A percentile compares a stretch with the other conserved stretches of the same genome.
These are phyloP conservation scores for Callocephalon fimbriatum DNA, from an alignment of 2,113 vertebrate genomes.

Conservation along the genomic window DNA sequence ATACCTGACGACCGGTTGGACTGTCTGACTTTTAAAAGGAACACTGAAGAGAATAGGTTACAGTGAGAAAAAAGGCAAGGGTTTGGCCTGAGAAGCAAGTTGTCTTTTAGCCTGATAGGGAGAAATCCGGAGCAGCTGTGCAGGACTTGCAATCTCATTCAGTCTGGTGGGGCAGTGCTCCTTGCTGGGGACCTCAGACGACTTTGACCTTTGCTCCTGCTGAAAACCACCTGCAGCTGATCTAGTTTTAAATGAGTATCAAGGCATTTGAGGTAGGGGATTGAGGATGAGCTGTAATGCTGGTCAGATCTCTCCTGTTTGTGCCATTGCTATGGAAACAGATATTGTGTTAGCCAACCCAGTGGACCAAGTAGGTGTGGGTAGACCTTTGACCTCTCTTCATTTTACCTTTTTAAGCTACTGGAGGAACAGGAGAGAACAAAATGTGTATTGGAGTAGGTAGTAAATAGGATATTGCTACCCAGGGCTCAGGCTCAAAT, in stretches of 20 bases:
- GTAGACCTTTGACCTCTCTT: neutral
- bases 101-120: neutral
- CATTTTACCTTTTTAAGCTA: neutral
- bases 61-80: rapidly evolving
- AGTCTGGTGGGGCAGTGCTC: neutral
- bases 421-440: neutral
- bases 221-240: neutral
- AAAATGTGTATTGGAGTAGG: neutral
- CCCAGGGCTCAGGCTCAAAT: neutral
- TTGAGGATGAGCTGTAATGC: neutral
- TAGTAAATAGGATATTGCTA: neutral
- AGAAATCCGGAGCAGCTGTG: neutral
- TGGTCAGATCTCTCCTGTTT: neutral
- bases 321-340: constrained; percentile 34
- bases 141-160: neutral
- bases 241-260: neutral
- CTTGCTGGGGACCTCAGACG: neutral
- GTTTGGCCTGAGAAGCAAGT: neutral
- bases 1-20: neutral
- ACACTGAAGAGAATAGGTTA: neutral
- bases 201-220: neutral
- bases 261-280: neutral
- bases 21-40: neutral
- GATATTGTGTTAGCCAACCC: neutral
- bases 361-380: neutral